Evolutionary conservation across 1,140 invertebrate genomes (phyloP).

Genomic region (Neomicropteryx cornuta): DNA sequence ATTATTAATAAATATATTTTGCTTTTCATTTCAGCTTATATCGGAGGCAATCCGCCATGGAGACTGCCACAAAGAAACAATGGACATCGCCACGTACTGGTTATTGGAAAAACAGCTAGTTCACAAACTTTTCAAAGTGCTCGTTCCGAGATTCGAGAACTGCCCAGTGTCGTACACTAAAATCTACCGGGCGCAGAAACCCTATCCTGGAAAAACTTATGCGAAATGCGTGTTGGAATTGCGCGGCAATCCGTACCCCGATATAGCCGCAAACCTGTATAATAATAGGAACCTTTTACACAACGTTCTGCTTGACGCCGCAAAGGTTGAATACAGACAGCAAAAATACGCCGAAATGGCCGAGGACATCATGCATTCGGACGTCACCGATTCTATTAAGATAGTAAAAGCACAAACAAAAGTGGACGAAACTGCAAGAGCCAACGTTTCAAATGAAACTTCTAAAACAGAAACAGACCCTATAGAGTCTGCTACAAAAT

Average conservation of each 20-base stretch:
- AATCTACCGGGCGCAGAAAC: slow-evolving; percentile 54
- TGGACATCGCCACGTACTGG: slow-evolving; percentile 87
- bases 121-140: slow-evolving; percentile 88
- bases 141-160: slow-evolving; percentile 71
- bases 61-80: slow-evolving; percentile 69
- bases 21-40: slow-evolving; percentile 63
- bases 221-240: slow-evolving; percentile 64
- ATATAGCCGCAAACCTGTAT: slow-evolving; percentile 38
- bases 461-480: too few relatives aligned
- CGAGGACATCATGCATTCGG: slow-evolving; percentile 28
- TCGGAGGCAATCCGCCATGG: slow-evolving; percentile 80
- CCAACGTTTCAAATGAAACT: too few relatives aligned
- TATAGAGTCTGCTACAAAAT: too few relatives aligned
- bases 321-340: slow-evolving; percentile 53
- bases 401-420: too few relatives aligned
- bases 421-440: too few relatives aligned
- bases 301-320: slow-evolving; percentile 59
- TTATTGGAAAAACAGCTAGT: slow-evolving; percentile 78
- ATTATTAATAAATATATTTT: slow-evolving; percentile 6
- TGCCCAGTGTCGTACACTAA: slow-evolving; percentile 59
- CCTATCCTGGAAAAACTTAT: slow-evolving; percentile 40
- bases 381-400: too few relatives aligned
- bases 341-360: slow-evolving; percentile 36
- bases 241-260: slow-evolving; percentile 59
- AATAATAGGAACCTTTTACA: slow-evolving; percentile 54